A percentile compares a stretch with the other conserved stretches of the same genome.
Evolutionary conservation across 2,888 invertebrate species (phyloP).

Genomic region (Octodonta nipae): DNA sequence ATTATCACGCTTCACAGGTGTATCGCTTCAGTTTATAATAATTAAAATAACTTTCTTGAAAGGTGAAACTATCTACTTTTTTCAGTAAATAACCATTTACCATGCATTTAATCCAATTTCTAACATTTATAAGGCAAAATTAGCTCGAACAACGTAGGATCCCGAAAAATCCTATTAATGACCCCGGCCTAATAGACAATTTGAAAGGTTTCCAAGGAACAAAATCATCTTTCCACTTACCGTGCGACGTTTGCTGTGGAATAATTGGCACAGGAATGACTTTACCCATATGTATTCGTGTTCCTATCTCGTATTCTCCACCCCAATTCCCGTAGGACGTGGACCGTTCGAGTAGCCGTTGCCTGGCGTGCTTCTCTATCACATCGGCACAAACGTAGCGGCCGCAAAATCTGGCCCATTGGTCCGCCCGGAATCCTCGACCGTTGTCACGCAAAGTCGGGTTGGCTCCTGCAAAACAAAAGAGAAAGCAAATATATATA

Average conservation of each 20-base stretch:
- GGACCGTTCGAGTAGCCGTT: slow-evolving; percentile 42
- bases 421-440: slow-evolving; percentile 54
- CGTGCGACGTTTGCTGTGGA: slow-evolving; percentile 21
- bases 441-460: slow-evolving; percentile 54
- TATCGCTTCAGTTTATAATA: no score
- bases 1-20: no score
- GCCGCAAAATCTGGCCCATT: slow-evolving; percentile 64
- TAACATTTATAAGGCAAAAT: no score
- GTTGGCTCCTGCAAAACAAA: slow-evolving; percentile 47
- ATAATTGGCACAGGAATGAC: slow-evolving; percentile 31
- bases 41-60: no score
- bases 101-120: no score
- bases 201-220: no score
- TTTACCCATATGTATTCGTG: slow-evolving; percentile 39
- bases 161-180: no score
- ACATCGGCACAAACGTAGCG: slow-evolving; percentile 56
- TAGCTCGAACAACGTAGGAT: no score
- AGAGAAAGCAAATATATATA: no score
- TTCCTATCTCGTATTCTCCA: slow-evolving; percentile 45
- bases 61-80: no score
- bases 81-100: no score
- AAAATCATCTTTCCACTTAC: slow-evolving; percentile 20
- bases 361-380: slow-evolving; percentile 51
- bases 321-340: slow-evolving; percentile 45
- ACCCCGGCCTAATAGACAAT: no score